Evolutionary conservation across 2,113 vertebrate genomes (phyloP), one percentile per base, ranked within the genome.

Genomic region (Phaethon lepturus): DNA sequence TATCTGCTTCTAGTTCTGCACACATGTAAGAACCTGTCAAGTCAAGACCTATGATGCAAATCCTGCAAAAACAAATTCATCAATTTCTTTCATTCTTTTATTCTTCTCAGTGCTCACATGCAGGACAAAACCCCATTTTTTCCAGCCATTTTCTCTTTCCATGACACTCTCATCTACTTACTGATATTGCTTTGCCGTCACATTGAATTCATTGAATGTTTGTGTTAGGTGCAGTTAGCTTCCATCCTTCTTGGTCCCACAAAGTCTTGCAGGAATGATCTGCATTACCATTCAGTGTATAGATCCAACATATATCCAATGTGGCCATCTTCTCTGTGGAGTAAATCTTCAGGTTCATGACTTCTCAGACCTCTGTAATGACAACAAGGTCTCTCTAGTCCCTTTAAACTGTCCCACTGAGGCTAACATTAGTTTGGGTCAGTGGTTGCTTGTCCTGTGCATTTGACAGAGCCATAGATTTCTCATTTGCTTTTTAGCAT

Each of bases 251-350:
- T 25, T 33, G 31, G 22, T 80, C 42, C 58, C 25, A 26, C n/a
- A 20, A 20, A 49, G 25, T 29, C 7, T 62, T 40, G 35, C 11
- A 8, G 58, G 58, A 73, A 28, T 55, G 29, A 44, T 52, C 52
- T 28, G 31, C 6, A 3, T 40, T 71, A 60, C 76, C 13, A 1
- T 40, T 73, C 16, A 50, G 26, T 2, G 0, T 47, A 8, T 22
- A 50, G 18, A 62, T 81, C 45, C 59, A 77, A 24, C 10, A 2
- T 28, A 4, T 13, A 68, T 25, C 56, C 45, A 40, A 8, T 22
- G 33, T 1, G 3, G 0, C 31, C 25, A 13, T 60, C n/a, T 81
- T 49, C 52, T 86, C 53, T 0, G 0, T 47, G 67, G 74, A 76
- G 62, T n/a, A 47, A 40, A n/a, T 78, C 58, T 69, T 83, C 23